Base-by-base conservation (phyloP, 2,888 invertebrate genomes). In the Sminthurinus aureus region DNA sequence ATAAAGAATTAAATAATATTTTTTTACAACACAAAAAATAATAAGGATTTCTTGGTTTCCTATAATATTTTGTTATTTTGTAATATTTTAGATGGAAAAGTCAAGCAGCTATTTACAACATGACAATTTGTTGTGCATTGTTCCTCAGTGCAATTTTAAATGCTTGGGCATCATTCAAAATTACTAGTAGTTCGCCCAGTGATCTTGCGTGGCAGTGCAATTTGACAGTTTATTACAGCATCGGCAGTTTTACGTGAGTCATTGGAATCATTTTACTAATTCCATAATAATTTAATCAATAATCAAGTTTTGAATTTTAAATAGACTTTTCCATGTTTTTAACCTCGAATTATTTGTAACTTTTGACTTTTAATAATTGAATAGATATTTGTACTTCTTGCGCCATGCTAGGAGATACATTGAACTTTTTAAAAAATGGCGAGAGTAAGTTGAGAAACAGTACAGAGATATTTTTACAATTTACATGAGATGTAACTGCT, bases 201-300 rank as follows among this genome's bases (percentile, higher is more conserved):
- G 83, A 83, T 66, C 67, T 83, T 6, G 83, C 83, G 1, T 83
- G 83, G 83, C 74, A 79, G 3, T 52, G 50, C 18, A 76, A 83
- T 79, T 38, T 83, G 26, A 50, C 75, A 3, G 83, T 86, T 18
- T 86, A 82, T 58, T 88, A 87, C 67, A 79, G 82, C 4, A 87
- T 88, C 11, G 88, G 88, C 20, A 76, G 85, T 13, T 88, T 81
- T 64, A 85, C 85, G 87, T 88, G 84, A 75, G 74, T 73, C 64
- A 9, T 13, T 50, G 66, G n/a, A 81, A 66, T 11, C 4, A 38
- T 8, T 67, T 79, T 13, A 6, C 22, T 64, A 24, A 74, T 11
- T 24, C 12, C 15, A 26, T 13, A 74, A 8, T 12, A n/a, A n/a
- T n/a, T n/a, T n/a, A n/a, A n/a, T n/a, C n/a, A n/a, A n/a, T n/a